Evolutionary conservation across 2,888 invertebrate genomes (phyloP).

Genomic region (Paralinhomoeus sp.): DNA sequence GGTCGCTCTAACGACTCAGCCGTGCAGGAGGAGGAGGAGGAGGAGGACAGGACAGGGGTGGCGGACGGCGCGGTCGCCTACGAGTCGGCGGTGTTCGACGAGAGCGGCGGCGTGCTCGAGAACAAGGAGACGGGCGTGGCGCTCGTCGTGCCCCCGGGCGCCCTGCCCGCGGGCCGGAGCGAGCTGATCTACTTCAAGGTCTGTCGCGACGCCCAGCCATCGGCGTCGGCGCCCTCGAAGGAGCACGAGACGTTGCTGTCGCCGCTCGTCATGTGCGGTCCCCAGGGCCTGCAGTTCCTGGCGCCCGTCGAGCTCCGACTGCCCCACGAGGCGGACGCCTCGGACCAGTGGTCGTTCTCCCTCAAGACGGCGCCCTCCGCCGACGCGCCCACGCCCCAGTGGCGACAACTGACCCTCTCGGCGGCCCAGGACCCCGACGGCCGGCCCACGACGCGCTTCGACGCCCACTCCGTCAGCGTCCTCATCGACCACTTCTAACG

Average conservation of each 20-base stretch:
- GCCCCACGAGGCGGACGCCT: constrained; percentile 39
- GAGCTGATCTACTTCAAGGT: constrained; percentile 76
- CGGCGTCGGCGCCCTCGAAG: too few species aligned
- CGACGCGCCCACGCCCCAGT: too few species aligned
- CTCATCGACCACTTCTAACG: constrained; percentile 65
- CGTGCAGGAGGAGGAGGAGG: too few species aligned
- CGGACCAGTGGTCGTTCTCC: constrained; percentile 32
- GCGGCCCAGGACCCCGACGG: not conserved
- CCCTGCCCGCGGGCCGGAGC: constrained; percentile 52
- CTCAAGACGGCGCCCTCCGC: constrained; percentile 26
- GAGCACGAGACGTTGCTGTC: constrained; percentile 81
- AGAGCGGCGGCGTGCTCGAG: constrained; percentile 49
- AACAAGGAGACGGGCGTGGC: constrained; percentile 74
- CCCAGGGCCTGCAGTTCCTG: constrained; percentile 63
- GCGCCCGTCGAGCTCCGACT: constrained; percentile 69
- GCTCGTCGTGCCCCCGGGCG: constrained; percentile 63
- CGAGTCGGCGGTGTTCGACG: constrained; percentile 9
- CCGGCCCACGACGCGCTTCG: constrained; percentile 38
- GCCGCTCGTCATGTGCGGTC: constrained; percentile 86
- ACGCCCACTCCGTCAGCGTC: constrained; percentile 63
- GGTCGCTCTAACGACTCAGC: too few species aligned
- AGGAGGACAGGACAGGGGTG: too few species aligned
- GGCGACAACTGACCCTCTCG: constrained; percentile 33
- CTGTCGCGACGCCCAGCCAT: constrained; percentile 10
- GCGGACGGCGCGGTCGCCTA: constrained; percentile 7